Base-by-base conservation (phyloP, 2,113 vertebrate species). In the Malurus melanocephalus region DNA sequence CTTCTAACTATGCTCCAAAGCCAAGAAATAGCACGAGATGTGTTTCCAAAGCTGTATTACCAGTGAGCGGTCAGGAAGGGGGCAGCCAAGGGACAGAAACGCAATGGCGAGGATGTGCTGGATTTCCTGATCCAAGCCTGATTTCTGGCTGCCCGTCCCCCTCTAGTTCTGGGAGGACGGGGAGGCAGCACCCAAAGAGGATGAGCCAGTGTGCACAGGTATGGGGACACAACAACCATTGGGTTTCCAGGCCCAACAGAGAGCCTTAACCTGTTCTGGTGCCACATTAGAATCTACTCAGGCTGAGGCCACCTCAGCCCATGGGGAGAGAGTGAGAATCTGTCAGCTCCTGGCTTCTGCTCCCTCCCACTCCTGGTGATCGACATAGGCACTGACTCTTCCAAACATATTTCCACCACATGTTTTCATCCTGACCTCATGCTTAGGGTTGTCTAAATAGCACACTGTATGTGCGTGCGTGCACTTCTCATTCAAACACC, bases 1-100 rank as follows among this genome's bases (percentile, higher is more conserved):
- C 90, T 95, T 97, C 96, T 95, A 95, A 94, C 86, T 94, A 64
- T 48, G 73, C 84, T 93, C 59, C 79, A 93, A 95, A 96, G 96
- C 93, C 94, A 95, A 96, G 91, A 93, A 95, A 95, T 94, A 97
- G 95, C 92, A 90, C 64, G 67, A 96, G 73, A 89, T 94, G 71
- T 95, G 86, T 96, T 96, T 96, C 95, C 95, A 96, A 96, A 91
- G 88, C 88, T 49, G 71, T 81, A 87, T 92, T 94, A 96, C 95
- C 95, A 96, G 93, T 76, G 82, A 97, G 92, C 86, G 32, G 89
- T 96, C 94, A 96, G 93, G 92, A 90, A 95, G 91, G 94, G 96
- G 96, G 95, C 96, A 89, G 97, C 97, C 97, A 98, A 97, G 89
- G 97, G 96, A 96, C 97, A 97, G 78, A 89, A 86, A 93, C 4